A percentile compares a stretch with the other conserved stretches of the same genome.
Conservation (phyloP, 2,113 vertebrate species). For the Elaphurus davidianus region DNA sequence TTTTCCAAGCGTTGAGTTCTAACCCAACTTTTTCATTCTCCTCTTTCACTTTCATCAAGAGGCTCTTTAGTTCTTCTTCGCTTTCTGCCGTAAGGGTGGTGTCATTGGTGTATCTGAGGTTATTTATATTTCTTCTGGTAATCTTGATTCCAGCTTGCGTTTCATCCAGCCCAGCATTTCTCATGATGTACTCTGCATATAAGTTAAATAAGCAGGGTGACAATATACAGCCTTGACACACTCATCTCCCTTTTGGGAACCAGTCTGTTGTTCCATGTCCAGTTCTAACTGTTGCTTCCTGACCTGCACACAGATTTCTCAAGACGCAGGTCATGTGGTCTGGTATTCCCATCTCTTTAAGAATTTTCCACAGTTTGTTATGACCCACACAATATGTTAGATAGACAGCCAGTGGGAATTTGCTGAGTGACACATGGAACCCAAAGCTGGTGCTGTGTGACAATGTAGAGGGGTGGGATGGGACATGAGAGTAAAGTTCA, state of each 20-base stretch:
- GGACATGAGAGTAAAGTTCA: background rate
- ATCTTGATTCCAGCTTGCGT: background rate
- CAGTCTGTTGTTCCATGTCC: background rate
- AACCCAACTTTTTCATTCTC: background rate
- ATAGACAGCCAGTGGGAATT: background rate
- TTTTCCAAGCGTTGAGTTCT: background rate
- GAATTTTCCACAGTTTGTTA: background rate
- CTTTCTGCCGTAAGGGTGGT: background rate
- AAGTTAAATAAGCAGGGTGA: background rate
- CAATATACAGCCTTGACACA: background rate
- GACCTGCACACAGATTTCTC: background rate
- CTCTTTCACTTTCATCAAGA: background rate
- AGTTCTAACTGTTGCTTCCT: background rate
- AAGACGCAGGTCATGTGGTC: background rate
- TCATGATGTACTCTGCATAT: background rate
- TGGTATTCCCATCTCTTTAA: background rate
- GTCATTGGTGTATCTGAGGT: background rate
- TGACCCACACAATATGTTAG: background rate
- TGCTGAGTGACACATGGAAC: background rate
- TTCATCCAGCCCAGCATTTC: background rate
- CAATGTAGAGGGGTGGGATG: background rate
- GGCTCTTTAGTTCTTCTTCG: background rate
- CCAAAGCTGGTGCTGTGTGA: background rate
- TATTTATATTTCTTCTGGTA: background rate
- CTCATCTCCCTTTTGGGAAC: background rate